phyloP scores from a whole-genome alignment of 30 jellyfish, hydroid and myxozoan genomes.

The Phacellophora camtschatica region DNA sequence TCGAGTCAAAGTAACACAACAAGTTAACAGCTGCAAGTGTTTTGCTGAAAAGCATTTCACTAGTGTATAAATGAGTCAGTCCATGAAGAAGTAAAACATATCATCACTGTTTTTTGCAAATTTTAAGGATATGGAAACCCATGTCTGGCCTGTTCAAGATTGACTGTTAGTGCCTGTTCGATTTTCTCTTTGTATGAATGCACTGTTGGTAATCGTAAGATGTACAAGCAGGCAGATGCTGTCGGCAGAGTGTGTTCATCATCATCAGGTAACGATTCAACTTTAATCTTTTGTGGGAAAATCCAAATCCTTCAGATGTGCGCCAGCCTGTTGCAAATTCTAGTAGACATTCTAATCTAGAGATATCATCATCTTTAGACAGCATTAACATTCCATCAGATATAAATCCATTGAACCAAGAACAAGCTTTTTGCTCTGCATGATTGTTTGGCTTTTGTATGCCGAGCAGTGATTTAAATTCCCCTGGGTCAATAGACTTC shows the following conservation, averaged over 20 bases:
- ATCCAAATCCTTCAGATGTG: not conserved
- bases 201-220: not conserved
- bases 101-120: not conserved
- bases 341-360: not conserved
- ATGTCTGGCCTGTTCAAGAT: not conserved
- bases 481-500: not conserved
- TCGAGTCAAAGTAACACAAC: no score
- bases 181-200: not conserved
- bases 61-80: no score
- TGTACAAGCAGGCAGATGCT: conserved; percentile 9
- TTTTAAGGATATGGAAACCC: not conserved
- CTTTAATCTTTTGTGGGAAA: not conserved
- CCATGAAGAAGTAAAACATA: no score
- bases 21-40: no score
- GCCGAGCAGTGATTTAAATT: not conserved
- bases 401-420: not conserved
- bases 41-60: no score
- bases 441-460: not conserved
- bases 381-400: not conserved
- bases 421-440: conserved; percentile 21
- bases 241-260: conserved; percentile 26
- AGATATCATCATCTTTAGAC: not conserved
- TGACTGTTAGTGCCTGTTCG: not conserved
- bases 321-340: conserved; percentile 22
- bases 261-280: conserved; percentile 18